These are phyloP conservation scores for Psophia crepitans DNA, from an alignment of 2,113 vertebrate species.

Conservation along the genomic window DNA sequence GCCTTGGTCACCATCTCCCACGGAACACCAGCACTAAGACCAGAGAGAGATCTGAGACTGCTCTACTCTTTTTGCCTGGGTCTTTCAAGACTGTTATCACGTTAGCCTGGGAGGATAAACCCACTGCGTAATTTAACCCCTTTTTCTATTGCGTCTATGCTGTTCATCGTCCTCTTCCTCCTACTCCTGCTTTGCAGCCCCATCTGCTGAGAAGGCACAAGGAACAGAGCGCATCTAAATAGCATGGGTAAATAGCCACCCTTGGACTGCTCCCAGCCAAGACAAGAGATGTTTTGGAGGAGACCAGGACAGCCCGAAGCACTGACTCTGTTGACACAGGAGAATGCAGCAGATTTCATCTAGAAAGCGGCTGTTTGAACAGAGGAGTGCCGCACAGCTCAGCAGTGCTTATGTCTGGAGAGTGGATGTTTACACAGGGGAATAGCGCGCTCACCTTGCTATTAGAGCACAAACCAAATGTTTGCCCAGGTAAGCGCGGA, in stretches of 20 bases:
- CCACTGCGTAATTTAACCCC: not conserved
- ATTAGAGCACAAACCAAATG: conserved; percentile 28
- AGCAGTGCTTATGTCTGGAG: not conserved
- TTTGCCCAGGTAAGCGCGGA: conserved; percentile 22
- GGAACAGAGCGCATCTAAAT: not conserved
- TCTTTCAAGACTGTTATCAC: not conserved
- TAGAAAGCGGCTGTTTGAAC: not conserved
- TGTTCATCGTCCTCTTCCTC: not conserved
- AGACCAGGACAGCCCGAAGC: not conserved
- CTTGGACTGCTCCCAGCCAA: not conserved
- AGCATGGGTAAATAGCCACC: not conserved
- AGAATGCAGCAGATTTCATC: not conserved
- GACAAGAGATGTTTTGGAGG: not conserved
- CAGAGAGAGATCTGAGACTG: not conserved
- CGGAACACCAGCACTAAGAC: not conserved
- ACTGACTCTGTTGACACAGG: not conserved
- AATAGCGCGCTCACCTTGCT: not conserved
- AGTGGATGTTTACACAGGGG: conserved; percentile 16
- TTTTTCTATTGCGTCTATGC: not conserved
- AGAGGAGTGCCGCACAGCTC: not conserved
- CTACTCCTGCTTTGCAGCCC: not conserved
- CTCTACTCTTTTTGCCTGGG: not conserved
- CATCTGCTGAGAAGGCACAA: not conserved
- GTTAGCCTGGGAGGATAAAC: not conserved
- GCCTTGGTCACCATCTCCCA: not conserved